Evolutionary conservation across 2,797 vertebrate genomes (phyloP), one percentile per base, ranked within the genome.

Genomic region (Mormyrus proboscirostris): DNA sequence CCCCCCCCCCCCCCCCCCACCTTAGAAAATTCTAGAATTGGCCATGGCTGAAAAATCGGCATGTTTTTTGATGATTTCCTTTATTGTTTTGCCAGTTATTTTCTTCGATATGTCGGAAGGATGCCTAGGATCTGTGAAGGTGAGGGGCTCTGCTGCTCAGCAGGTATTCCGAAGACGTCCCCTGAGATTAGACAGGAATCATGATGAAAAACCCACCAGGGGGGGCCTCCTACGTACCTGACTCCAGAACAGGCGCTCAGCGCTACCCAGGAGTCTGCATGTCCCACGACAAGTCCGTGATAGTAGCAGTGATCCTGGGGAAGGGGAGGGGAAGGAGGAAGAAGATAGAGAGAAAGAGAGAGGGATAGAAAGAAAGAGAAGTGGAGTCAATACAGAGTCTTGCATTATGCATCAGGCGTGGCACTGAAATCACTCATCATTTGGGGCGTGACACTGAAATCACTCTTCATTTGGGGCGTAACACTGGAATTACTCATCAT

Each of bases 231-330:
- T 85, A 91, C 85, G 65, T 95, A 97, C 96, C 96, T 96, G 91
- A 96, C 90, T 93, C 96, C 96, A 84, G 94, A 94, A 90, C 96
- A 97, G 25, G 95, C 95, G 93, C 95, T 96, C 92, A 97, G 90
- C 89, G 95, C 96, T 0, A 96, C 95, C 95, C 95, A 96, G 89
- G 96, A 97, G 87, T 94, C 93, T 7, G 92, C 90, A 90, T 95
- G 94, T 91, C 93, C 95, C 89, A 90, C 92, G 1, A 96, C 95
- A 89, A 87, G 92, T 87, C 96, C 96, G 1, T 97, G 96, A 93
- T 97, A 97, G 93, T 96, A 97, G 92, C 96, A 97, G 92, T 96
- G 96, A 91, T 95, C 94, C 96, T 96, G 90, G 25, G 10, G 55
- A 12, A 44, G n/a, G 33, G 8, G 86, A 90, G 65, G 33, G 65